Base-by-base conservation (phyloP, 2,797 vertebrate species). In the Erethizon dorsatum region DNA sequence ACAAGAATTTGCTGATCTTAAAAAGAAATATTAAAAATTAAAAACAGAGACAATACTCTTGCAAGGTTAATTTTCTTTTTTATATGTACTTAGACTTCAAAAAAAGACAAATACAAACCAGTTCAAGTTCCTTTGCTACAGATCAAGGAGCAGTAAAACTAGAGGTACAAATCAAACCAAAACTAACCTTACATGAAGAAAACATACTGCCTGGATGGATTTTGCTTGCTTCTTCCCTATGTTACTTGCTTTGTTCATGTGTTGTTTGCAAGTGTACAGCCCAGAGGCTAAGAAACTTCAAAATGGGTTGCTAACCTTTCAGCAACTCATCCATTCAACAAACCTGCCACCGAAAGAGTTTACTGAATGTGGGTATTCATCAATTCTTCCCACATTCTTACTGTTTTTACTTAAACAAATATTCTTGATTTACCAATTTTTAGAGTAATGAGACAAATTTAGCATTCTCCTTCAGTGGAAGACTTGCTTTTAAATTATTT, bases 121-220 rank as follows among this genome's bases (percentile, higher is more conserved):
- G 9, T 88, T 78, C 56, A 94, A 78, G 22, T 57, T 50, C 54
- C 61, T 28, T 88, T 77, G 4, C 31, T 94, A 31, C 91, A 67
- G 5, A 86, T 83, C 54, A 89, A 90, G 61, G 10, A 88, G 45
- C 41, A 22, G 56, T 88, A 75, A 95, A 93, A 85, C 73, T 91
- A 78, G 89, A 96, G 79, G 28, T 91, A 91, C n/a, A 90, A 94
- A 93, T 56, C 61, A 95, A 97, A 93, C 37, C 57, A 37, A 88
- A 90, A 78, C 7, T 33, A 83, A 54, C n/a, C 50, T 78, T 65
- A 89, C 69, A n/a, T n/a, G 82, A 90, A 77, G 89, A 94, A 63
- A 37, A 94, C 28, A 52, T 45, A 67, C 90, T 89, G 61, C 47
- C 82, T 28, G 37, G 63, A 91, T 85, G 61, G 41, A 33, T 50